A percentile compares a stretch with the other conserved stretches of the same genome.
phyloP scores from a whole-genome alignment of 2,888 invertebrate species.

The Silvanus unidentatus region DNA sequence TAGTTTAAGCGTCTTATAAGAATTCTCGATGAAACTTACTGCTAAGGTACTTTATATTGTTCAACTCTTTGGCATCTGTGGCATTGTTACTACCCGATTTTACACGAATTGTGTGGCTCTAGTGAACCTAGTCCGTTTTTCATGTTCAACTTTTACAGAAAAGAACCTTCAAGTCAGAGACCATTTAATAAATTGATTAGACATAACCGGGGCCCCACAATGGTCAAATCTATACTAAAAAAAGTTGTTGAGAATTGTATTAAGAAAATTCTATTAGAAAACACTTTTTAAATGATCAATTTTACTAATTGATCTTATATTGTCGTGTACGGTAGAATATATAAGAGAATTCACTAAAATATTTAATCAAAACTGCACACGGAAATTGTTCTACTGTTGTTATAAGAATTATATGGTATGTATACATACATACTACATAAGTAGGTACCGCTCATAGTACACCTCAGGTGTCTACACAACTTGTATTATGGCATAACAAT shows the following conservation, averaged over 20 bases:
- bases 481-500: conserved; percentile 19
- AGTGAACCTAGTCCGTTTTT: neutral
- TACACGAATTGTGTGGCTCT: neutral
- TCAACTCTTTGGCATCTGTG: neutral
- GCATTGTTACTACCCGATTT: neutral
- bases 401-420: too few species aligned
- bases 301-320: too few species aligned
- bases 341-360: too few species aligned
- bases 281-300: conserved; percentile 2
- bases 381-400: too few species aligned
- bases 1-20: neutral
- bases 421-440: too few species aligned
- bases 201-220: neutral
- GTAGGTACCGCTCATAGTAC: too few species aligned
- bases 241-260: neutral
- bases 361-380: too few species aligned
- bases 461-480: too few species aligned
- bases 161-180: neutral
- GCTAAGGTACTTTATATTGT: neutral
- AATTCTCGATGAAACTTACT: neutral
- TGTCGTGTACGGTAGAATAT: too few species aligned
- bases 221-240: neutral
- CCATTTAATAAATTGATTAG: conserved; percentile 7
- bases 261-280: conserved; percentile 4
- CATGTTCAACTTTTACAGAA: conserved; percentile 4